phyloP scores from a whole-genome alignment of 2,113 vertebrate species.

The Gnathonemus echidnorhynchus region DNA sequence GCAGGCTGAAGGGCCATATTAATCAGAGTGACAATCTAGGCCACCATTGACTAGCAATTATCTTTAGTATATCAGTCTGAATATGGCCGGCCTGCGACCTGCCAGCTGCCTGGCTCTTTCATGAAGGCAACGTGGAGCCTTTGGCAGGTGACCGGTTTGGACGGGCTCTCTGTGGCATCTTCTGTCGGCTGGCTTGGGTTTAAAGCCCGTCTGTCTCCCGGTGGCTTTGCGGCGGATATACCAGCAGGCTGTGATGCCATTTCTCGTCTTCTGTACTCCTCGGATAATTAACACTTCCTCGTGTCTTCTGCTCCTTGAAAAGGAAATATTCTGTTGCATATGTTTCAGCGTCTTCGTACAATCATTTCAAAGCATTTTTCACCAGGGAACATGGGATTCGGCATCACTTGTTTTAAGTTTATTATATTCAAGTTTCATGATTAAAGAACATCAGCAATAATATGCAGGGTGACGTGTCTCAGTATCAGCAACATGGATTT shows the following conservation, averaged over 20 bases:
- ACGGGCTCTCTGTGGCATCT: neutral
- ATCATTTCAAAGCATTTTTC: neutral
- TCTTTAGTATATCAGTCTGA: neutral
- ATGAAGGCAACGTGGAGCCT: neutral
- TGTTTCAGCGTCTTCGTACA: neutral
- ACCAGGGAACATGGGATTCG: neutral
- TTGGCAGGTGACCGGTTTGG: neutral
- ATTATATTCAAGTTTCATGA: neutral
- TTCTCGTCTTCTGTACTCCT: neutral
- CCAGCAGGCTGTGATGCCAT: neutral
- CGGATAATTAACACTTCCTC: neutral
- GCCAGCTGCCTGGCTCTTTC: neutral
- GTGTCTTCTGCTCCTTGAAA: neutral
- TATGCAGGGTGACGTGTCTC: neutral
- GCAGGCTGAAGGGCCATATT: constrained; percentile 7
- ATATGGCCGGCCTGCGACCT: neutral
- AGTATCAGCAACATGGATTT: neutral
- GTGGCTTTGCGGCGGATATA: neutral
- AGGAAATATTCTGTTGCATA: neutral
- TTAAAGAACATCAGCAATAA: neutral
- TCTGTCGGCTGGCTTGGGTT: neutral
- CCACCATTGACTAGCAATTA: constrained; percentile 13
- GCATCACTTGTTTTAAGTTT: neutral
- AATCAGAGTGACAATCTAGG: constrained; percentile 20
- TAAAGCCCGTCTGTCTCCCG: neutral